A percentile compares a stretch with the other conserved stretches of the same genome.
These are phyloP conservation scores for Pelmatolapia mariae DNA, from an alignment of 2,113 vertebrate genomes.

Conservation along the genomic window DNA sequence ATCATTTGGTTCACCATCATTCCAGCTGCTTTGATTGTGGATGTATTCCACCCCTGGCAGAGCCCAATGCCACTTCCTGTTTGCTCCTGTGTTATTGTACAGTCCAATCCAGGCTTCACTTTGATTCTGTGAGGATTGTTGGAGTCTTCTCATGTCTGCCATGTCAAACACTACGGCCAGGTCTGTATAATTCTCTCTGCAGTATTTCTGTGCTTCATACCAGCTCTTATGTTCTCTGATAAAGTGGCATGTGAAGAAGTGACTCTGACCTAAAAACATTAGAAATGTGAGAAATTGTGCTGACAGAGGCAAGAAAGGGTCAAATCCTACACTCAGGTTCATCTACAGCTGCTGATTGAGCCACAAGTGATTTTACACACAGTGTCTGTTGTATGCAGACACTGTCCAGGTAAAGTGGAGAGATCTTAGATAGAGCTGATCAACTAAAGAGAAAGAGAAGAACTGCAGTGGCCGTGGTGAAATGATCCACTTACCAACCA, in stretches of 20 bases:
- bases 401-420: neutral
- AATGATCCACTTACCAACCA: neutral
- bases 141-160: too few relatives aligned
- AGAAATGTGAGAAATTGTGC: neutral
- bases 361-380: neutral
- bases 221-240: neutral
- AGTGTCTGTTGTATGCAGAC: neutral
- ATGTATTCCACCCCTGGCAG: too few relatives aligned
- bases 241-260: neutral
- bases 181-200: too few relatives aligned
- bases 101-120: too few relatives aligned
- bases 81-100: too few relatives aligned
- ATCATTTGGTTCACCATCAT: too few relatives aligned
- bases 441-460: neutral
- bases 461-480: fast-evolving
- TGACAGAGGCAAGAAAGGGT: neutral
- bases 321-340: neutral
- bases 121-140: too few relatives aligned
- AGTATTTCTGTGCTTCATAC: neutral
- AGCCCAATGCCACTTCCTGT: too few relatives aligned
- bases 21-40: too few relatives aligned
- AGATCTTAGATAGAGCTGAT: neutral
- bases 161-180: too few relatives aligned
- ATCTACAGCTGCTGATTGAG: neutral
- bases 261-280: neutral